Evolutionary conservation across 2,797 vertebrate genomes (phyloP).

Genomic region (Garrulus glandarius): DNA sequence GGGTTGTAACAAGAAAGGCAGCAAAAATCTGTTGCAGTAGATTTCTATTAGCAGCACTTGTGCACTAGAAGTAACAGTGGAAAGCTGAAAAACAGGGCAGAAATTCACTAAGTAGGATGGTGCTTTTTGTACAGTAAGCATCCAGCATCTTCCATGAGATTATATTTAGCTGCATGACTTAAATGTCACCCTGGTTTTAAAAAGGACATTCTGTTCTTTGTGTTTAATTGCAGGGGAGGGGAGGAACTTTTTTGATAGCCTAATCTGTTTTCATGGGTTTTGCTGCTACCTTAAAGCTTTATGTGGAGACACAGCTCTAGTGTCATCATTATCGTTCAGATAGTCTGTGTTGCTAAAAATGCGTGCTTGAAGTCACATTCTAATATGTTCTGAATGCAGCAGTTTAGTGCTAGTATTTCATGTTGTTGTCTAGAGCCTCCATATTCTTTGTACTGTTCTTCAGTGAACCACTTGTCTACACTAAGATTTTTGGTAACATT

Average conservation of each 20-base stretch:
- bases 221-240: not conserved
- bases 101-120: not conserved
- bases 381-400: not conserved
- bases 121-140: not conserved
- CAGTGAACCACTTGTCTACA: not conserved
- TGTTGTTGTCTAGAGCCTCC: not conserved
- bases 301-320: not conserved
- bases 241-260: not conserved
- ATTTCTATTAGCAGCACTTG: not conserved
- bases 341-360: not conserved
- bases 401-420: not conserved
- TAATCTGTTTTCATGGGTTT: not conserved
- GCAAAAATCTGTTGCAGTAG: not conserved
- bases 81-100: not conserved
- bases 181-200: not conserved
- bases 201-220: not conserved
- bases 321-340: not conserved
- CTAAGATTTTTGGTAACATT: not conserved
- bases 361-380: not conserved
- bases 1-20: not conserved
- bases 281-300: not conserved
- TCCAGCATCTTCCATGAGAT: not conserved
- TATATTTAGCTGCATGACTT: constrained; percentile 11
- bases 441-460: not conserved
- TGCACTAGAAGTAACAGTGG: not conserved